A percentile compares a stretch with the other conserved stretches of the same genome.
Conservation (phyloP, 1,140 invertebrate genomes). For the Penaeus vannamei region DNA sequence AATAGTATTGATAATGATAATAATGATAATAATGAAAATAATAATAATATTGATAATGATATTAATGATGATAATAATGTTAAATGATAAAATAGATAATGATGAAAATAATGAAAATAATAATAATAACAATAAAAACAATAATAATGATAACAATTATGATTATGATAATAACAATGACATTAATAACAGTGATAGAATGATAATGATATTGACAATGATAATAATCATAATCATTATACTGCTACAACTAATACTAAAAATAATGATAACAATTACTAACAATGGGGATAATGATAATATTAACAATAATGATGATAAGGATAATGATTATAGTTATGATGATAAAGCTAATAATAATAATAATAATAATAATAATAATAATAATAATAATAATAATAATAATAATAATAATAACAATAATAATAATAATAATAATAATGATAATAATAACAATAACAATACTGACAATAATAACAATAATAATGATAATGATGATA, state of each 20-base stretch:
- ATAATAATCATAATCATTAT: too few species aligned
- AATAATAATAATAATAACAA: slow-evolving; percentile 12
- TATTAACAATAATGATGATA: neutral
- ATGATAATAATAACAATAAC: slow-evolving; percentile 8
- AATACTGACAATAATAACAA: slow-evolving; percentile 9
- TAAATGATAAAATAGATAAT: neutral
- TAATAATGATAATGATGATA: too few species aligned
- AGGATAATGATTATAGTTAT: neutral
- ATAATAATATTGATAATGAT: neutral
- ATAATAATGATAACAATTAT: neutral
- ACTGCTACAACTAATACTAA: too few species aligned
- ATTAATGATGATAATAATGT: neutral
- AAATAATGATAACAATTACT: neutral
- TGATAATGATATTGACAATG: neutral
- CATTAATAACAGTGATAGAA: neutral
- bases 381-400: slow-evolving; percentile 15
- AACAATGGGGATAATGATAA: neutral
- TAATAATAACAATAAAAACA: neutral
- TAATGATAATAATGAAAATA: neutral
- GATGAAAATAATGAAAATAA: neutral
- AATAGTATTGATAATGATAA: neutral
- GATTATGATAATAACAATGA: neutral
- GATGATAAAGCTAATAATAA: neutral
- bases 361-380: neutral
- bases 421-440: slow-evolving; percentile 3